Percentiles rank a stretch among this genome's conserved stretches.
These are phyloP conservation scores for Cyprinella venusta DNA, from an alignment of 2,797 vertebrate genomes.

Conservation along the genomic window DNA sequence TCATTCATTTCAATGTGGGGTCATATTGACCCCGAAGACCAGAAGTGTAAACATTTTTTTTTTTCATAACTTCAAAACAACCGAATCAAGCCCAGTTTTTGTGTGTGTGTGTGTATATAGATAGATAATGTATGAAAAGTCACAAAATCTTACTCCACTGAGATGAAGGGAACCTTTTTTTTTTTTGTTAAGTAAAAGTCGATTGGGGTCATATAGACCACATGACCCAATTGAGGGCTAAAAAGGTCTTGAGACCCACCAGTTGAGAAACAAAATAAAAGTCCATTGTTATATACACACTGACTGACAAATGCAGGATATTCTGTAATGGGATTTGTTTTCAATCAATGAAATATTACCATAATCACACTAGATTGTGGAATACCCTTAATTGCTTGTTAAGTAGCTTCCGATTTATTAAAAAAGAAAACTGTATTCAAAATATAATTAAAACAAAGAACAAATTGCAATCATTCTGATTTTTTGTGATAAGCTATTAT, in stretches of 20 bases:
- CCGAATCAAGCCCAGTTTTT: too few relatives aligned
- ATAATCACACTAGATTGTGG: constrained; percentile 40
- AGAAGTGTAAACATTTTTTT: too few relatives aligned
- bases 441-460: constrained; percentile 29
- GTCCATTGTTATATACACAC: not conserved
- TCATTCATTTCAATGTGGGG: too few relatives aligned
- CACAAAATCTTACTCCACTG: too few relatives aligned
- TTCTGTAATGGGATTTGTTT: constrained; percentile 35
- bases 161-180: too few relatives aligned
- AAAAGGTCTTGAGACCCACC: not conserved
- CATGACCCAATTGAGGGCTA: too few relatives aligned
- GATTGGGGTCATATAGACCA: too few relatives aligned
- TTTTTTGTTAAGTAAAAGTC: too few relatives aligned
- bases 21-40: too few relatives aligned
- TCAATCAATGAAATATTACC: constrained; percentile 27
- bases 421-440: constrained; percentile 19
- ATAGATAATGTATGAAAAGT: too few relatives aligned
- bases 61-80: too few relatives aligned
- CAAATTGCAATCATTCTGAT: constrained; percentile 32
- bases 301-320: not conserved
- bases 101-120: too few relatives aligned
- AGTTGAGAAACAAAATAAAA: not conserved
- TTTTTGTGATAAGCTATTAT: constrained; percentile 18
- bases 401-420: constrained; percentile 19
- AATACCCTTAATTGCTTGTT: constrained; percentile 42